phyloP scores from a whole-genome alignment of 2,113 vertebrate species.

The Corythornis cristatus region DNA sequence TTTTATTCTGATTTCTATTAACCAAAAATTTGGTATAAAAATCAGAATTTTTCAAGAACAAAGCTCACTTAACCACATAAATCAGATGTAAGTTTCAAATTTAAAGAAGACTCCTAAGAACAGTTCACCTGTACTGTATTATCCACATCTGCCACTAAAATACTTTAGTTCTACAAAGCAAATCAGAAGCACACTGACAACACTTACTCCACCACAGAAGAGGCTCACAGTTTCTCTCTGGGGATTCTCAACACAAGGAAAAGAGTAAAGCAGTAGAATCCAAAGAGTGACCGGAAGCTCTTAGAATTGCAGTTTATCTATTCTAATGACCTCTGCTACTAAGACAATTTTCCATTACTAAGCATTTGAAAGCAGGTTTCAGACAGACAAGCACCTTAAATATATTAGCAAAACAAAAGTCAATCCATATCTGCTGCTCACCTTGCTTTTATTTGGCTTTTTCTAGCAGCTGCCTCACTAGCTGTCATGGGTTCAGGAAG shows the following conservation, averaged over 20 bases:
- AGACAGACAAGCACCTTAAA: background rate
- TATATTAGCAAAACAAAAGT: background rate
- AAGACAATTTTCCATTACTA: background rate
- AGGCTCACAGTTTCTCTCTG: background rate
- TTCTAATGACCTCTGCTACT: background rate
- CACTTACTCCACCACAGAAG: background rate
- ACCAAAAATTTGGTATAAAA: background rate
- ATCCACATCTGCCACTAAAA: background rate
- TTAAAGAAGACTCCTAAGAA: background rate
- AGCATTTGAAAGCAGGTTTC: background rate
- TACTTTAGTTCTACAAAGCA: background rate
- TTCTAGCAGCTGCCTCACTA: conserved; percentile 94
- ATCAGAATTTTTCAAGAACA: fast-evolving
- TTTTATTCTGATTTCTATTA: background rate
- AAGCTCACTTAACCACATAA: background rate
- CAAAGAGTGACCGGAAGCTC: background rate
- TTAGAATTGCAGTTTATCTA: background rate
- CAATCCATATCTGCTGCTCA: conserved; percentile 42
- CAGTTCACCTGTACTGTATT: too few relatives aligned
- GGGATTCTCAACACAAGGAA: background rate
- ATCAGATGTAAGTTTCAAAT: background rate
- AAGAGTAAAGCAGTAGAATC: background rate
- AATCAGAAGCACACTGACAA: background rate
- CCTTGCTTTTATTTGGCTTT: conserved; percentile 96
- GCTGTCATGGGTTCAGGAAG: conserved; percentile 94